Evolutionary conservation across 2,888 invertebrate species (phyloP).

Genomic region (Acrobasis repandana): DNA sequence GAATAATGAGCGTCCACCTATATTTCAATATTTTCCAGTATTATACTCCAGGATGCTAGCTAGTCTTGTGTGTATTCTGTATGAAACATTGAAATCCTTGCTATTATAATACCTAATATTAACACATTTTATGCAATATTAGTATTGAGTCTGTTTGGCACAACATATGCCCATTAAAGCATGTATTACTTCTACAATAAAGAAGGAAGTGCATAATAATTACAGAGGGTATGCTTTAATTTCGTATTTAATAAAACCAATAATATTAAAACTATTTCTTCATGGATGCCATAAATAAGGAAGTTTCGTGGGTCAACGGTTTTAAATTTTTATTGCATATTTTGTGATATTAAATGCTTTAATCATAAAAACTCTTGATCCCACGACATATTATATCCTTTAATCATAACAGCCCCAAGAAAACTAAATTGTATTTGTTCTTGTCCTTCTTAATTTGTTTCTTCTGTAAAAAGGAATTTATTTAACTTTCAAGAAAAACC

Average conservation of each 20-base stretch:
- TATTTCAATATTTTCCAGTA: too few relatives aligned
- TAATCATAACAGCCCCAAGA: too few relatives aligned
- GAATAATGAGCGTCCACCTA: too few relatives aligned
- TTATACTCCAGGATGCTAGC: too few relatives aligned
- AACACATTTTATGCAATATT: too few relatives aligned
- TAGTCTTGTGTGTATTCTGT: too few relatives aligned
- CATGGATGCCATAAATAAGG: not conserved
- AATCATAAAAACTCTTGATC: too few relatives aligned
- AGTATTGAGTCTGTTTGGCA: not conserved
- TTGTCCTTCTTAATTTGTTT: not conserved
- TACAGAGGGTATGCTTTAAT: not conserved
- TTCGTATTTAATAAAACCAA: slow-evolving; percentile 10
- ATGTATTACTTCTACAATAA: not conserved
- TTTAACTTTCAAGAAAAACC: not conserved
- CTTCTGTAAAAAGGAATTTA: slow-evolving; percentile 1
- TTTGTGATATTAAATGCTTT: not conserved
- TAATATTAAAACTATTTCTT: slow-evolving; percentile 1
- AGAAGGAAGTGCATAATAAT: slow-evolving; percentile 11
- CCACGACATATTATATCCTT: too few relatives aligned
- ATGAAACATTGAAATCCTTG: too few relatives aligned
- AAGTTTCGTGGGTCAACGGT: slow-evolving; percentile 1
- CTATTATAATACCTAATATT: too few relatives aligned
- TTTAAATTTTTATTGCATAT: not conserved
- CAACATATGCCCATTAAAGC: not conserved
- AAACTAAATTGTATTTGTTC: too few relatives aligned